phyloP scores from a whole-genome alignment of 2,888 invertebrate species.

The Meganola albula region DNA sequence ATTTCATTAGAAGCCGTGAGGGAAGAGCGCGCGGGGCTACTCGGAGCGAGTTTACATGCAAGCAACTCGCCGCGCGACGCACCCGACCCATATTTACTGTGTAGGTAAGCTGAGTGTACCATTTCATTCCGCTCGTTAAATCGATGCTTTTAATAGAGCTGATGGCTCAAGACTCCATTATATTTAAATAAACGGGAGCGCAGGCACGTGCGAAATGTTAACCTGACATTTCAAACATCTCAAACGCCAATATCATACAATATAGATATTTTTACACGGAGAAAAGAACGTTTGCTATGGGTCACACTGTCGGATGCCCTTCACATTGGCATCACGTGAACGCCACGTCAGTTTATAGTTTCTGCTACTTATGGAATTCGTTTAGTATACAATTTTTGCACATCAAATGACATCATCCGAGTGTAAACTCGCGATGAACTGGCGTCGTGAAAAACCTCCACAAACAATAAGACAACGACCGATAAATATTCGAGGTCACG shows the following conservation, averaged over 20 bases:
- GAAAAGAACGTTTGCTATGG: slow-evolving; percentile 26
- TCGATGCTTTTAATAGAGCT: slow-evolving; percentile 69
- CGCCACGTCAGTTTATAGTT: neutral
- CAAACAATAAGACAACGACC: slow-evolving; percentile 58
- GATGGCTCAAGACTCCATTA: slow-evolving; percentile 58
- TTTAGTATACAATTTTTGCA: neutral
- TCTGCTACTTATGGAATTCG: neutral
- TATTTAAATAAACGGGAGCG: slow-evolving; percentile 50
- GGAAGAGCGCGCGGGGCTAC: slow-evolving; percentile 13
- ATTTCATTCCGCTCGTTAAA: slow-evolving; percentile 65
- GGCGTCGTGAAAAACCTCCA: slow-evolving; percentile 42
- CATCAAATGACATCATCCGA: slow-evolving; percentile 18
- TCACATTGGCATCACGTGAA: no score
- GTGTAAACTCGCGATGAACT: slow-evolving; percentile 11
- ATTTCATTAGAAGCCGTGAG: slow-evolving; percentile 39
- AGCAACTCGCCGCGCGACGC: slow-evolving; percentile 29
- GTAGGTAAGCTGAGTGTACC: slow-evolving; percentile 36
- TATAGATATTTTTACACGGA: slow-evolving; percentile 30
- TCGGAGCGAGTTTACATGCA: slow-evolving; percentile 36
- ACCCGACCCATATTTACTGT: slow-evolving; percentile 56
- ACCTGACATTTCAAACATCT: slow-evolving; percentile 42
- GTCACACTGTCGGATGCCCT: slow-evolving; percentile 19
- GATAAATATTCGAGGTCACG: slow-evolving; percentile 57
- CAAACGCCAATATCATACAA: slow-evolving; percentile 26
- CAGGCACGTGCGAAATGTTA: slow-evolving; percentile 49